Evolutionary conservation across 2,797 vertebrate genomes (phyloP), one percentile per base, ranked within the genome.

Genomic region (Novumbra hubbsi): DNA sequence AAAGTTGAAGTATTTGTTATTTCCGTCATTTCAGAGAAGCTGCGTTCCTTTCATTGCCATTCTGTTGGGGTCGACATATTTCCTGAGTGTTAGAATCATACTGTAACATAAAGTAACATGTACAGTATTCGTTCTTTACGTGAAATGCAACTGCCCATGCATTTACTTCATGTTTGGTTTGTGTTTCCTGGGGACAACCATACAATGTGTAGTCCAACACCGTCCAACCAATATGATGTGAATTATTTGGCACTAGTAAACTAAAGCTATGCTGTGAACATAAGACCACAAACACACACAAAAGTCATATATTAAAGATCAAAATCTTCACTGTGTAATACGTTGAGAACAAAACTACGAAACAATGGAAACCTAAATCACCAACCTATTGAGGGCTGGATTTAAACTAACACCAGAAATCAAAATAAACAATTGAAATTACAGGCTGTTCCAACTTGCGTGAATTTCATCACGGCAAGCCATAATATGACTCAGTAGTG

Each of bases 221-320:
- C 50, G 77, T 92, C 90, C 90, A 89, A 84, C 71, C 70, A 75
- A 85, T 77, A 80, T 81, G 75, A 65, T 6, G 52, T 72, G 85
- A 70, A 11, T 71, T 74, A 73, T 85, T 84, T 79, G 77, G 80
- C 84, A 88, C 87, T 84, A 70, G 80, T 73, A 87, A 81, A 81
- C 78, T 78, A 85, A 65, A 86, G 81, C 88, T 11, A 11, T 82
- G 15, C 1, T 34, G 50, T 19, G 32, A 32, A 55, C 28, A 55
- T 73, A 86, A 86, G 83, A 50, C 9, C 17, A 70, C 49, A 70
- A 49, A 55, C 68, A 70, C 68, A 55, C 48, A 52, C 27, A 52
- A n/a, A n/a, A n/a, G n/a, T n/a, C n/a, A n/a, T n/a, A n/a, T n/a
- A n/a, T n/a, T n/a, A n/a, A n/a, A n/a, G n/a, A n/a, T n/a, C n/a